Conservation (phyloP, 1,140 invertebrate species). For the Atta cephalotes region DNA sequence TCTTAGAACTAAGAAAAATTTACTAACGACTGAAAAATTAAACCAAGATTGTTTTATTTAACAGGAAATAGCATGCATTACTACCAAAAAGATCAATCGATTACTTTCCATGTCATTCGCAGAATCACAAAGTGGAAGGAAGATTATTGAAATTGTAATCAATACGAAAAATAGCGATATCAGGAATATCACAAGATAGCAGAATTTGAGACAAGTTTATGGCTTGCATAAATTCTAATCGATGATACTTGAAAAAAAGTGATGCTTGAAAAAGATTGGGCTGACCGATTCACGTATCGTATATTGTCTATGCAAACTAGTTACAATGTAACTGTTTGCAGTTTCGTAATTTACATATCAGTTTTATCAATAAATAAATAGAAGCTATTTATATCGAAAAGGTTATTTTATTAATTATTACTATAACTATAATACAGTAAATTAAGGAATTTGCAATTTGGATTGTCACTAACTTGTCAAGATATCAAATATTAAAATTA, state of each 20-base stretch:
- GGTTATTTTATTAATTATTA: not conserved
- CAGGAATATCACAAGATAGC: not conserved
- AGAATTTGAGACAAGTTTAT: constrained; percentile 30
- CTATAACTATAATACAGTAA: not conserved
- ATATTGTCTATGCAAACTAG: not conserved
- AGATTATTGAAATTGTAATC: not conserved
- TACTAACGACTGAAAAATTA: too few relatives aligned
- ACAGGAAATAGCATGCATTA: not conserved
- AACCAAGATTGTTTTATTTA: not conserved
- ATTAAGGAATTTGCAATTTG: not conserved
- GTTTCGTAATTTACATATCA: not conserved
- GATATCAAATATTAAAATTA: not conserved
- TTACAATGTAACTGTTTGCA: not conserved
- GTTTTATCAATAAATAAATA: not conserved
- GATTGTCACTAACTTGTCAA: not conserved
- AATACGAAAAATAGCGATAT: not conserved
- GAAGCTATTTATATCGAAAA: not conserved
- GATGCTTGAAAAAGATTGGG: constrained; percentile 7
- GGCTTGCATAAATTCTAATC: not conserved
- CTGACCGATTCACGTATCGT: not conserved
- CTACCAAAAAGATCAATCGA: not conserved
- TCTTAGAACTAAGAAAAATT: too few relatives aligned
- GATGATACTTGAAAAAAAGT: constrained; percentile 12
- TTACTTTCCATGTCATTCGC: not conserved
- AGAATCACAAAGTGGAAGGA: not conserved